These are phyloP conservation scores for Parnassius glacialis DNA, from an alignment of 2,888 invertebrate species.

Conservation along the genomic window DNA sequence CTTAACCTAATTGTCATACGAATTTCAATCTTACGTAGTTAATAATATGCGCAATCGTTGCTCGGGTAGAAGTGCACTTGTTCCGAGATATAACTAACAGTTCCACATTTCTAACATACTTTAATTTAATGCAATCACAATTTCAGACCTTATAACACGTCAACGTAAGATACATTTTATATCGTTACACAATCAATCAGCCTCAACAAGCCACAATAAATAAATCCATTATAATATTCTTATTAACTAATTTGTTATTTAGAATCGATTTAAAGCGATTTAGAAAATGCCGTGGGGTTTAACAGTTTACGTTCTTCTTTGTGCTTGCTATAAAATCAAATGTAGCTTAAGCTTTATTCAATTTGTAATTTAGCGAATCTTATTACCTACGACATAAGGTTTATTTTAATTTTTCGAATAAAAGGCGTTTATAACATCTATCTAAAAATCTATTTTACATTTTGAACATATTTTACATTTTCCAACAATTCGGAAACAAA, in stretches of 20 bases:
- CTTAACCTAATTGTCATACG: slow-evolving; percentile 27
- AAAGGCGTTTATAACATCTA: not conserved
- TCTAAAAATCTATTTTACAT: not conserved
- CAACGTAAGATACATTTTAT: not conserved
- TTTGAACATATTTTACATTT: not conserved
- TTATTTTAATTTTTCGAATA: not conserved
- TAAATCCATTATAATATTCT: slow-evolving; percentile 12
- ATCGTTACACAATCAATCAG: slow-evolving; percentile 2
- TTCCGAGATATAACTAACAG: slow-evolving; percentile 23
- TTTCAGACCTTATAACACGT: not conserved
- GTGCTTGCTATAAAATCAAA: slow-evolving; percentile 14
- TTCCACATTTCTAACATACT: slow-evolving; percentile 3
- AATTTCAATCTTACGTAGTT: slow-evolving; percentile 34
- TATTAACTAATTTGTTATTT: slow-evolving; percentile 13
- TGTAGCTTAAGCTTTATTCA: slow-evolving; percentile 11
- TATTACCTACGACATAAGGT: not conserved
- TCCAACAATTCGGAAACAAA: not conserved
- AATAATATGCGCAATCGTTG: slow-evolving; percentile 45
- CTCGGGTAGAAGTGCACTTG: slow-evolving; percentile 48
- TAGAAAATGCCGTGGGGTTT: slow-evolving; percentile 8
- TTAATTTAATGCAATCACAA: slow-evolving; percentile 2
- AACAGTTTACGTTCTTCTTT: slow-evolving; percentile 10
- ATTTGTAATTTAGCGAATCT: slow-evolving; percentile 1
- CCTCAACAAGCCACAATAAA: slow-evolving; percentile 10
- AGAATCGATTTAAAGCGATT: slow-evolving; percentile 14